These are phyloP conservation scores for Drosophila leontia DNA, from an alignment of 1,140 invertebrate genomes.

Conservation along the genomic window DNA sequence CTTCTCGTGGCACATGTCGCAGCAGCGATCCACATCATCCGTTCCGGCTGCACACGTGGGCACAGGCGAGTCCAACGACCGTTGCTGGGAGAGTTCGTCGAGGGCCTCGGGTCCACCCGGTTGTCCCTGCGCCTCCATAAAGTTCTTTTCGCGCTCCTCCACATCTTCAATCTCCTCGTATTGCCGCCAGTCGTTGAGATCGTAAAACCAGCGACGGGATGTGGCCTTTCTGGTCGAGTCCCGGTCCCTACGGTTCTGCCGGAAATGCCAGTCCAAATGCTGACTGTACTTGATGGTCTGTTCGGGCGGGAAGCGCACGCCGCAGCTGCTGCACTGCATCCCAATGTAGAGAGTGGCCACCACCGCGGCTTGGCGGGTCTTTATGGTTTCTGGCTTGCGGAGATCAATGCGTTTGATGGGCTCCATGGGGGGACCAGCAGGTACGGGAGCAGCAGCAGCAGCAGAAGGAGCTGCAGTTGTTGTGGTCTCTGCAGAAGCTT, in stretches of 20 bases:
- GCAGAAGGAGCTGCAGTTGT: slow-evolving; percentile 66
- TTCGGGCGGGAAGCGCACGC: slow-evolving; percentile 94
- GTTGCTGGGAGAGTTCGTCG: slow-evolving; percentile 78
- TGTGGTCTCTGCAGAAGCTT: slow-evolving; percentile 19
- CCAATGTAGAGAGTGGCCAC: slow-evolving; percentile 91
- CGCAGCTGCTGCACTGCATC: slow-evolving; percentile 97
- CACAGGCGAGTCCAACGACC: slow-evolving; percentile 72
- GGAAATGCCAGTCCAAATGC: slow-evolving; percentile 98
- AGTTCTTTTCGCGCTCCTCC: slow-evolving; percentile 95
- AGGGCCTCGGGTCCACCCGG: slow-evolving; percentile 86
- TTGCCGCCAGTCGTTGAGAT: slow-evolving; percentile 95
- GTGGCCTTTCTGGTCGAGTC: slow-evolving; percentile 93
- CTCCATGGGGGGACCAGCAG: slow-evolving; percentile 69
- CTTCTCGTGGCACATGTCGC: slow-evolving; percentile 94
- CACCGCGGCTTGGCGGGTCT: slow-evolving; percentile 89
- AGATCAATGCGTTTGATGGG: slow-evolving; percentile 88
- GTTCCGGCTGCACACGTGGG: slow-evolving; percentile 84
- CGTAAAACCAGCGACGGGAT: slow-evolving; percentile 95
- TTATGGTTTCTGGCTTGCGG: slow-evolving; percentile 90
- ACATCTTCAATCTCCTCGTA: slow-evolving; percentile 97
- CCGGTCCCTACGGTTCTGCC: slow-evolving; percentile 95
- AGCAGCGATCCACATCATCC: slow-evolving; percentile 88
- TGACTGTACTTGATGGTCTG: slow-evolving; percentile 95
- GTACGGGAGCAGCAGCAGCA: slow-evolving; percentile 27
- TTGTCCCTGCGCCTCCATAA: slow-evolving; percentile 92